A percentile compares a stretch with the other conserved stretches of the same genome.
Conservation (phyloP, 2,113 vertebrate genomes). For the Laticauda laticaudata region DNA sequence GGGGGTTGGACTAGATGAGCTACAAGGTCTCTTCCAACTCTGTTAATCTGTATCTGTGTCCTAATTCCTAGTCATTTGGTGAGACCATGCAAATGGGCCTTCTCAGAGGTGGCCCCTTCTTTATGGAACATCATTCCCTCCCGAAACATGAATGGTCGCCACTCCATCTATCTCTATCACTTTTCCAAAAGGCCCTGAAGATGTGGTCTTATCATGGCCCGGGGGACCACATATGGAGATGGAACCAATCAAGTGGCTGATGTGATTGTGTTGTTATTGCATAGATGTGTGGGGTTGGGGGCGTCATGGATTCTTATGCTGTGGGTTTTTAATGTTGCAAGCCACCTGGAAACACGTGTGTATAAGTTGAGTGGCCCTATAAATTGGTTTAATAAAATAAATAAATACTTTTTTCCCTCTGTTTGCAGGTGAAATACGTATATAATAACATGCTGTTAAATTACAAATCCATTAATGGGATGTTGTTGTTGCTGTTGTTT, state of each 20-base stretch:
- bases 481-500: slow-evolving; percentile 22
- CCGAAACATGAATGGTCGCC: background rate
- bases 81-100: background rate
- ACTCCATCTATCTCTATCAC: background rate
- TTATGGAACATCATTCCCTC: background rate
- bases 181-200: background rate
- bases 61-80: background rate
- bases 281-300: background rate
- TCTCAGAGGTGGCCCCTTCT: background rate
- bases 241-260: background rate
- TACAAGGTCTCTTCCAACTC: background rate
- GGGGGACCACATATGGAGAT: background rate
- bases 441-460: slow-evolving; percentile 44
- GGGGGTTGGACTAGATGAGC: no score
- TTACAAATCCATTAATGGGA: slow-evolving; percentile 63
- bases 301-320: background rate
- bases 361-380: background rate
- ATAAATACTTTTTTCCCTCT: background rate
- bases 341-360: background rate
- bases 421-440: slow-evolving; percentile 39
- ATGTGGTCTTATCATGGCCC: background rate
- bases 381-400: background rate
- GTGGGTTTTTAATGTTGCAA: background rate
- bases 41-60: no score
- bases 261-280: background rate